Evolutionary conservation across 2,888 invertebrate genomes (phyloP).

Genomic region (Chironomus riparius): DNA sequence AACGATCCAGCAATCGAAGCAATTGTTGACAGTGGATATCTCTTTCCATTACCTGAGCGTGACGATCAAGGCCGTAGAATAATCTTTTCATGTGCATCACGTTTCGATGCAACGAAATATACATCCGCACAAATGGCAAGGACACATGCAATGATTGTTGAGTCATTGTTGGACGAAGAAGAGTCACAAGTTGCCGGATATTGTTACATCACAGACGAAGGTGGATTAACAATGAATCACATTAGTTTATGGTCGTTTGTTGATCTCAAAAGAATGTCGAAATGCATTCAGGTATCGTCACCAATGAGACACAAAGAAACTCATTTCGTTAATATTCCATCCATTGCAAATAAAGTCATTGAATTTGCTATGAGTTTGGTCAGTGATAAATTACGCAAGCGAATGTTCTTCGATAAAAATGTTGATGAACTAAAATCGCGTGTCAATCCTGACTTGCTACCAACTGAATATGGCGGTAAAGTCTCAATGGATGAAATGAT

Average conservation of each 20-base stretch:
- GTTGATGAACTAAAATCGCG: conserved; percentile 61
- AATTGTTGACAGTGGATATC: conserved; percentile 70
- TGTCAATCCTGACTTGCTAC: conserved; percentile 65
- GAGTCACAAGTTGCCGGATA: conserved; percentile 75
- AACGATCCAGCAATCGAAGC: conserved; percentile 69
- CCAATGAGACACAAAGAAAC: conserved; percentile 87
- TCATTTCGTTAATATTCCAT: conserved; percentile 77
- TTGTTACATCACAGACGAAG: conserved; percentile 73
- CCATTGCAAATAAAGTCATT: conserved; percentile 69
- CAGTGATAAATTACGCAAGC: conserved; percentile 72
- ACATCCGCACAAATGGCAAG: conserved; percentile 78
- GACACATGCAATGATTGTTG: conserved; percentile 76
- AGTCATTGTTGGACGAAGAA: conserved; percentile 76
- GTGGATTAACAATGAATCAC: conserved; percentile 74
- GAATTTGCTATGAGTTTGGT: conserved; percentile 74
- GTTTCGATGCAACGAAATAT: conserved; percentile 65
- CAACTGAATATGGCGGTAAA: conserved; percentile 82
- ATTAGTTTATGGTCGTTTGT: conserved; percentile 72
- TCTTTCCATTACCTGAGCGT: conserved; percentile 63
- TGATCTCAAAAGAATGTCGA: conserved; percentile 66
- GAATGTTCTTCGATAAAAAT: conserved; percentile 70
- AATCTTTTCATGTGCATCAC: conserved; percentile 69
- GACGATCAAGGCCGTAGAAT: conserved; percentile 69
- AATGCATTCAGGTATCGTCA: conserved; percentile 73
- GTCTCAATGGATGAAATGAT: conserved; percentile 74